phyloP scores from a whole-genome alignment of 2,888 invertebrate species.

The Drosophila anceps region DNA sequence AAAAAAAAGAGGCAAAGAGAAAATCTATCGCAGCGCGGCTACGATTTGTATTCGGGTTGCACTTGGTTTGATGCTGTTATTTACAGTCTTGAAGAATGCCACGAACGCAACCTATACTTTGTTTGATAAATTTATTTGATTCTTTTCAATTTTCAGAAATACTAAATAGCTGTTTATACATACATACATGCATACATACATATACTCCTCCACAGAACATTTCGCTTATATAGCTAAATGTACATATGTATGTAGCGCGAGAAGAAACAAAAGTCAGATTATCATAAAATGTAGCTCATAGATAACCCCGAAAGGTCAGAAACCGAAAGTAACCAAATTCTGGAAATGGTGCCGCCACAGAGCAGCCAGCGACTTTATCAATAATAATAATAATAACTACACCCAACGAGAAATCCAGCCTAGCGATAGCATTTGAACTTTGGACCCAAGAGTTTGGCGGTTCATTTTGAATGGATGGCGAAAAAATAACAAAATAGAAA shows the following conservation, averaged over 20 bases:
- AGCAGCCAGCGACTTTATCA: constrained; percentile 36
- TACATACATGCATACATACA: too few relatives aligned
- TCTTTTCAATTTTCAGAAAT: neutral
- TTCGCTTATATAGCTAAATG: neutral
- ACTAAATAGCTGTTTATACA: neutral
- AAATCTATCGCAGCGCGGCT: constrained; percentile 13
- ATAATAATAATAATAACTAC: constrained; percentile 6
- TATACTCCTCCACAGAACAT: neutral
- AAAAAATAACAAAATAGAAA: neutral
- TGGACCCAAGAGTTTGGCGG: constrained; percentile 11
- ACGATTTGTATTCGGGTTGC: constrained; percentile 31
- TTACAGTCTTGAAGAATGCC: constrained; percentile 46
- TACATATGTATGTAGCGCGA: too few relatives aligned
- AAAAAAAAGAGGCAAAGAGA: constrained; percentile 25
- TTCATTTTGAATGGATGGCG: constrained; percentile 6
- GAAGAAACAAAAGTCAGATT: neutral
- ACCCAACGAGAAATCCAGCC: constrained; percentile 19
- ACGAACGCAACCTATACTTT: constrained; percentile 45
- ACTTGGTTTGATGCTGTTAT: constrained; percentile 23
- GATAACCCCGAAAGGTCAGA: constrained; percentile 40
- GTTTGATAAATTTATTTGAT: constrained; percentile 5
- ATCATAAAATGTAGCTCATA: constrained; percentile 2
- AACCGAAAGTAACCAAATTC: constrained; percentile 32
- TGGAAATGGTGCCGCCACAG: constrained; percentile 15
- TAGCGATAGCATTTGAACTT: constrained; percentile 43